Conservation (phyloP, 2,797 vertebrate genomes). For the Microctenopoma lineatum region DNA sequence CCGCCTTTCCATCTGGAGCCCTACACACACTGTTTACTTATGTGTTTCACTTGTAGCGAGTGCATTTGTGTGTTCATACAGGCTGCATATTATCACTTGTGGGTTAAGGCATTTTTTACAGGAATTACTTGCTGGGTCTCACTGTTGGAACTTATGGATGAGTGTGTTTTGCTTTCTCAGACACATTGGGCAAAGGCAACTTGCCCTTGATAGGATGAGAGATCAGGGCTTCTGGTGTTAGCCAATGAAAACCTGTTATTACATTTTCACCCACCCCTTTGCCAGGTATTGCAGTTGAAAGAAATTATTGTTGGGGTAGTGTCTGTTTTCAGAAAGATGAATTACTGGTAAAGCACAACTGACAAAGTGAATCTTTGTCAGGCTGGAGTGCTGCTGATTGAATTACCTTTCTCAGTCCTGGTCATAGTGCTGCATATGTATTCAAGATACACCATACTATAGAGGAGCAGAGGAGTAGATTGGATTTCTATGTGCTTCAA, state of each 20-base stretch:
- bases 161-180: constrained; percentile 28
- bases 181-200: constrained; percentile 42
- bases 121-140: constrained; percentile 41
- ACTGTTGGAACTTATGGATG: constrained; percentile 21
- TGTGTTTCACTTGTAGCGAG: constrained; percentile 66
- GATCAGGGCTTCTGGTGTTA: constrained; percentile 45
- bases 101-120: constrained; percentile 41
- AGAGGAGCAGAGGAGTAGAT: constrained; percentile 51
- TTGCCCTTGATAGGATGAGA: constrained; percentile 48
- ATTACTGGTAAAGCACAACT: constrained; percentile 77
- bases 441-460: constrained; percentile 45
- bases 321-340: constrained; percentile 80
- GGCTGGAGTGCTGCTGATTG: constrained; percentile 71
- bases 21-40: constrained; percentile 73
- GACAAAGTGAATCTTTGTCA: constrained; percentile 81
- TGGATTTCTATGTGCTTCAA: constrained; percentile 55
- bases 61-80: constrained; percentile 48
- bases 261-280: constrained; percentile 66
- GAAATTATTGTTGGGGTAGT: constrained; percentile 78
- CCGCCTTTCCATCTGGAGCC: constrained; percentile 82
- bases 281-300: constrained; percentile 76
- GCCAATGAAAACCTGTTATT: constrained; percentile 75
- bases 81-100: constrained; percentile 32
- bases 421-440: constrained; percentile 68
- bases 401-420: constrained; percentile 71